These are phyloP conservation scores for Cryptoprocta ferox DNA, from an alignment of 2,797 vertebrate species.

Conservation along the genomic window DNA sequence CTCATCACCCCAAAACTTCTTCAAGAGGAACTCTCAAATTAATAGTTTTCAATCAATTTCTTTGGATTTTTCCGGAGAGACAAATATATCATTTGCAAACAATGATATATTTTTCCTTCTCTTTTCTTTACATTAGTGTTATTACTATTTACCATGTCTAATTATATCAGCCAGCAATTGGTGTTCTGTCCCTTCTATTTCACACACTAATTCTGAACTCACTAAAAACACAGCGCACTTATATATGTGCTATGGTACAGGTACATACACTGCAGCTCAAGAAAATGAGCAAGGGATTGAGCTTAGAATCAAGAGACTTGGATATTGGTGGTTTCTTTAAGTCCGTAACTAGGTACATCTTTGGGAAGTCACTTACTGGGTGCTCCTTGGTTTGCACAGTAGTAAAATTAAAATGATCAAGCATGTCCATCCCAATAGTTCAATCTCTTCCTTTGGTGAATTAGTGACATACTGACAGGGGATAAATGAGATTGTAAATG, in stretches of 20 bases:
- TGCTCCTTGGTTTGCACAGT: background rate
- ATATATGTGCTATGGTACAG: fast-evolving
- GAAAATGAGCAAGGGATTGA: background rate
- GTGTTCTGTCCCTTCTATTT: background rate
- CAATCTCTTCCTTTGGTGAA: background rate
- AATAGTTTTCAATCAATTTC: background rate
- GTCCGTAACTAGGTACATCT: background rate
- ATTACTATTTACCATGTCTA: background rate
- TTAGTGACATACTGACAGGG: background rate
- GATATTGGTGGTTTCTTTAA: background rate
- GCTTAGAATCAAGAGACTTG: background rate
- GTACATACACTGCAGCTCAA: background rate
- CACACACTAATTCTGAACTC: background rate
- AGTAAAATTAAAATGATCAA: background rate
- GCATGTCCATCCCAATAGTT: background rate
- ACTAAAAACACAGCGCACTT: background rate
- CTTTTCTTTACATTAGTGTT: background rate
- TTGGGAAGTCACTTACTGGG: background rate
- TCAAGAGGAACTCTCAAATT: background rate
- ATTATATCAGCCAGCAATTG: background rate
- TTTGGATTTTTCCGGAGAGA: slow-evolving; percentile 5
- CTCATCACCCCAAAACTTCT: no score
- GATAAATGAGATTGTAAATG: background rate
- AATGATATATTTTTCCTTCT: background rate
- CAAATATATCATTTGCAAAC: background rate